Base-by-base conservation (phyloP, 2,113 vertebrate genomes). In the Notothenia coriiceps region DNA sequence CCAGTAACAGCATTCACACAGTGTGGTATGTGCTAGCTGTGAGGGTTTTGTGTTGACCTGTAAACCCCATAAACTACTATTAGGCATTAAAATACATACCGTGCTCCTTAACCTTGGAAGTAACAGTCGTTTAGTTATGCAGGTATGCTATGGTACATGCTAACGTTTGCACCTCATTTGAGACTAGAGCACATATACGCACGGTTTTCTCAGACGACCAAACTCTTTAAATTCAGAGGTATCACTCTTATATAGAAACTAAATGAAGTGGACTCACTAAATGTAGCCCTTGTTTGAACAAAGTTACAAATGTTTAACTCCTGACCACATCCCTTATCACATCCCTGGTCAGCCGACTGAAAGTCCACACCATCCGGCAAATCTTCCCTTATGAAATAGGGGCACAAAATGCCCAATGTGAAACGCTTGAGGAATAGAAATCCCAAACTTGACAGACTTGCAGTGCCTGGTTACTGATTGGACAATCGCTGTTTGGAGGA, bases 391-490 rank as follows among this genome's bases (percentile, higher is more conserved):
- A 14, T 15, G 22, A 2, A 62, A 55, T 35, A 17, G 5, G 64
- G 25, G 10, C 13, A 40, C 35, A 40, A 40, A 29, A 35, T 59
- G 54, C 5, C 15, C 20, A 1, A 43, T 25, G 5, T 33, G 25
- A 17, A 51, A 49, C 2, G 5, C 18, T 47, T 14, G 11, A 46
- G 33, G 17, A 7, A 29, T 80, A 40, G 18, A 50, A 50, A 59
- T 50, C 29, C 44, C 33, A 52, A 56, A 20, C 29, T 62, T 47
- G 80, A 64, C 61, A 62, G 40, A 29, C 54, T 35, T 56, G n/a
- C 47, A 1, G 17, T 35, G 47, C 49, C 33, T 47, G 29, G 55
- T 63, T 71, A 35, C 44, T 29, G 62, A 66, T 13, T 44, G 46
- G 66, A 71, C 51, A 40, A 40, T 62, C 8, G 18, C 25, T 54